These are phyloP conservation scores for Diloba caeruleocephala DNA, from an alignment of 2,888 invertebrate species.

Conservation along the genomic window DNA sequence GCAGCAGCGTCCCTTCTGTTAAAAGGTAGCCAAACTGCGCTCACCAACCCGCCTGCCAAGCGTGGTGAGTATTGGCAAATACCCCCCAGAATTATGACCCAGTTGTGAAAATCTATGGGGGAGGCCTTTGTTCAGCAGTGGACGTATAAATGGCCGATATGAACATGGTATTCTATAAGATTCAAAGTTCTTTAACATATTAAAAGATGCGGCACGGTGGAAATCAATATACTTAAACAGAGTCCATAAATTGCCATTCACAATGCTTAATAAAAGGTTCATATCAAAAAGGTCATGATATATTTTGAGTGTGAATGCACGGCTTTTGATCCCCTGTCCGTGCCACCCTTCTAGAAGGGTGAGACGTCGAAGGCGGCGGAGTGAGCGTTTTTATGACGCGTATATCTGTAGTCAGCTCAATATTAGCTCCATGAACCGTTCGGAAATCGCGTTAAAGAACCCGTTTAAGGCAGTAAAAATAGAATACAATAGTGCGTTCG, in stretches of 20 bases:
- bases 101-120: no score
- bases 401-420: constrained; percentile 44
- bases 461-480: constrained; percentile 28
- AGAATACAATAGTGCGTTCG: constrained; percentile 22
- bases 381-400: constrained; percentile 52
- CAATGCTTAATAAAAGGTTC: constrained; percentile 56
- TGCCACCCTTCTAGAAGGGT: constrained; percentile 45
- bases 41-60: no score
- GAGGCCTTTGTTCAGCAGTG: no score
- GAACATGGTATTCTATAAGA: not conserved
- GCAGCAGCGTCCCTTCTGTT: no score
- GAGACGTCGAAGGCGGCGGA: constrained; percentile 43
- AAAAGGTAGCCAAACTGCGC: no score
- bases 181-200: constrained; percentile 3
- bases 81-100: no score
- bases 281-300: constrained; percentile 64
- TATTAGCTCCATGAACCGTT: constrained; percentile 46
- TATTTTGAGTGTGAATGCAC: constrained; percentile 68
- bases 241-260: constrained; percentile 38
- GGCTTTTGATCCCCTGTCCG: constrained; percentile 66
- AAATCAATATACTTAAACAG: constrained; percentile 39
- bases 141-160: no score
- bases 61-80: no score
- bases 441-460: constrained; percentile 35
- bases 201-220: constrained; percentile 3